A percentile compares a stretch with the other conserved stretches of the same genome.
Evolutionary conservation across 2,888 invertebrate species (phyloP).

Genomic region (Drosophila diplacantha): DNA sequence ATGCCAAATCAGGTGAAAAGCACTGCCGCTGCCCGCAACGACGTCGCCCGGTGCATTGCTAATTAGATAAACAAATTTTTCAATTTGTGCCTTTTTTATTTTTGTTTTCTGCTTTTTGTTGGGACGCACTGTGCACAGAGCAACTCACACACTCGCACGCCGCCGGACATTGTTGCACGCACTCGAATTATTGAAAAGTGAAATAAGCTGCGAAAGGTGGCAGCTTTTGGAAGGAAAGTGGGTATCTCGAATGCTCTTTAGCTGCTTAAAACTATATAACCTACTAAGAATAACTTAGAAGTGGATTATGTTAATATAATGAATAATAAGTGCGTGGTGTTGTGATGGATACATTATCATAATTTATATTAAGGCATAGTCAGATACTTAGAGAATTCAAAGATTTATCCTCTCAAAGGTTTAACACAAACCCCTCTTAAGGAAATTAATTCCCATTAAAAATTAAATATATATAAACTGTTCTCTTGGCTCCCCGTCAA

Average conservation of each 20-base stretch:
- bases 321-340: too few relatives aligned
- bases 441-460: neutral
- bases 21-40: constrained; percentile 34
- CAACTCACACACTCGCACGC: constrained; percentile 15
- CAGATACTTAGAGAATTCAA: neutral
- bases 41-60: constrained; percentile 62
- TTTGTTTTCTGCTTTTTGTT: constrained; percentile 5
- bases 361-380: neutral
- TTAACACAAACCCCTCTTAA: too few relatives aligned
- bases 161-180: constrained; percentile 67
- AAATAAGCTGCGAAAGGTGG: constrained; percentile 37
- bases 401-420: neutral
- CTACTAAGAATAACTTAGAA: neutral
- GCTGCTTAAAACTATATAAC: neutral
- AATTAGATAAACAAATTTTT: constrained; percentile 69
- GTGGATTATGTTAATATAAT: too few relatives aligned
- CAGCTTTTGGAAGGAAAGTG: neutral
- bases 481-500: neutral
- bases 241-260: constrained; percentile 17
- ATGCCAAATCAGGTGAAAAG: constrained; percentile 62
- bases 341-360: neutral
- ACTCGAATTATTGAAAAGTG: constrained; percentile 68
- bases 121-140: constrained; percentile 12
- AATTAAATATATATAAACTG: too few relatives aligned
- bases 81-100: constrained; percentile 4